Evolutionary conservation across 1,140 invertebrate genomes (phyloP), one percentile per base, ranked within the genome.

Genomic region (Magallana gigas): DNA sequence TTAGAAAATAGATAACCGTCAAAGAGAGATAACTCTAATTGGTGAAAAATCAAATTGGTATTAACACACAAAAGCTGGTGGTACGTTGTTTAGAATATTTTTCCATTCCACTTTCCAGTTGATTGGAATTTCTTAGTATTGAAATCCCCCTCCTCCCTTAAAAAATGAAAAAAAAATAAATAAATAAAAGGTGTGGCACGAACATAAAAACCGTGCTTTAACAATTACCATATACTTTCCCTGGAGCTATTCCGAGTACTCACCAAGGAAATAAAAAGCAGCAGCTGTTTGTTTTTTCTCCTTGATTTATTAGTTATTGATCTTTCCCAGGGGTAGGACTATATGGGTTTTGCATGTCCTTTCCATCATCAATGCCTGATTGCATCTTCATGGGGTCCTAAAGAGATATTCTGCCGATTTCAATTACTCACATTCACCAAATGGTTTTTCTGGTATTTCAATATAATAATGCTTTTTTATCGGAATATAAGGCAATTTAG

Each of bases 281-380:
- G 68, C 68, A 76, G 68, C 68, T 76, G 68, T 76, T 76, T 76
- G 36, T 76, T 76, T 76, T 71, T 76, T 76, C 68, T 23, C 68
- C 23, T 18, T 76, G 36, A 76, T 76, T 76, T 76, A 76, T 76
- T 29, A 23, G 68, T 18, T 76, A 76, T 76, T 76, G 68, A 76
- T 76, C 68, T 76, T 76, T 76, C 68, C 68, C 68, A 76, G 68
- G 68, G 68, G 68, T 29, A 36, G 36, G 68, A 76, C 68, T 76
- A 23, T 18, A 76, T 76, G 68, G 68, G 68, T 76, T 76, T 76
- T 76, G 68, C 68, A 48, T 76, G 68, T 76, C 68, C 68, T 76
- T 9, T 29, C 68, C 68, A 76, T 76, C 68, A 76, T 76, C 68
- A 76, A 76, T 76, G 68, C 8, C 68, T 76, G 68, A 76, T 76